These are phyloP conservation scores for Neosilurus hyrtlii DNA, from an alignment of 2,797 vertebrate species.

Conservation along the genomic window DNA sequence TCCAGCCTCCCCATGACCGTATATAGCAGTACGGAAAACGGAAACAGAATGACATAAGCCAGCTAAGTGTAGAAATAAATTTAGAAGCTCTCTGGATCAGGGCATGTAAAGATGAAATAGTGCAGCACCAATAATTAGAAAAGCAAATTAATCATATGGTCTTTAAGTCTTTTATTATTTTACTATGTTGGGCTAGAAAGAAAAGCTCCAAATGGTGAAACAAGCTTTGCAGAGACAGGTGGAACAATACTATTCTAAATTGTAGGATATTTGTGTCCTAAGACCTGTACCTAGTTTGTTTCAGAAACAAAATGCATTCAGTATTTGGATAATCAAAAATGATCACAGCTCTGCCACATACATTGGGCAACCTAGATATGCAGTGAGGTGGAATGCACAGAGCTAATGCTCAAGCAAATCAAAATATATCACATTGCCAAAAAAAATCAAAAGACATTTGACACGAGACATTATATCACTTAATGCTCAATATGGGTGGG, in stretches of 20 bases:
- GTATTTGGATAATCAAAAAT: background rate
- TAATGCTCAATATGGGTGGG: slow-evolving; percentile 1
- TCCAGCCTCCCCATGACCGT: too few species aligned
- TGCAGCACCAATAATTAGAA: background rate
- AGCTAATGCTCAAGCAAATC: background rate
- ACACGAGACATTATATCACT: slow-evolving; percentile 14
- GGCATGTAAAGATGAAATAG: background rate
- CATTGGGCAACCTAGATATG: background rate
- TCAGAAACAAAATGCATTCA: slow-evolving; percentile 5
- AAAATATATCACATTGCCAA: background rate
- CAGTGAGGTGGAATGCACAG: background rate
- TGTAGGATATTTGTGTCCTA: slow-evolving; percentile 9
- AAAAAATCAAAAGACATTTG: background rate
- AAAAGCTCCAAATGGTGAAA: slow-evolving; percentile 4
- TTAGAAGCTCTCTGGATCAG: background rate
- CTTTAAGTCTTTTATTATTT: background rate
- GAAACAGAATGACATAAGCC: background rate
- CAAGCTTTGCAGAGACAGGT: slow-evolving; percentile 20
- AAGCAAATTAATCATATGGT: background rate
- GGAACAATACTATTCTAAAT: slow-evolving; percentile 40
- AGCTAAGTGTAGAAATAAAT: background rate
- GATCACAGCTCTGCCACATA: background rate
- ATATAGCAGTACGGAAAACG: too few species aligned
- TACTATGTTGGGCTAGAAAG: background rate
- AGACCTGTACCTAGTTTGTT: slow-evolving; percentile 31